Base-by-base conservation (phyloP, 2,797 vertebrate species). In the Typhlichthys subterraneus region DNA sequence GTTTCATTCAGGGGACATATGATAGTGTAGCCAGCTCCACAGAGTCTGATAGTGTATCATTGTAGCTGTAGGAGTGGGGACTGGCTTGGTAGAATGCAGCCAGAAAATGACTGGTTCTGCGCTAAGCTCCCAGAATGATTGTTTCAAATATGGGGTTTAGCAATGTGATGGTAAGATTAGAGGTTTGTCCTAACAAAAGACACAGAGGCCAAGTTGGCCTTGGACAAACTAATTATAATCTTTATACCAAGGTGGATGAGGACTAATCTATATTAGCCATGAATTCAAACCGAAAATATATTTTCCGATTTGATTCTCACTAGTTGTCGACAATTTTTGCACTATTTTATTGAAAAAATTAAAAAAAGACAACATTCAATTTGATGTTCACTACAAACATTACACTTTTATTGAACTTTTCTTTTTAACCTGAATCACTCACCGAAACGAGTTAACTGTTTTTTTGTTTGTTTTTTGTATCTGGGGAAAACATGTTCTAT, bases 391-490 rank as follows among this genome's bases (percentile, higher is more conserved):
- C 87, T 92, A 90, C 87, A 92, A 92, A 92, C 88, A 90, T 90
- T 85, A 91, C 88, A 91, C 85, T 82, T 90, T 92, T 90, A 91
- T 92, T 92, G 76, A 89, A 83, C 75, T 59, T 81, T 86, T 79
- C 80, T 87, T 83, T 85, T 85, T 12, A 53, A 55, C 86, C 87
- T 88, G 88, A 89, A 87, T 87, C 50, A 51, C 78, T 90, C 88
- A 91, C 89, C 91, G 88, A 91, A 89, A 89, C 80, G 73, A 86
- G 72, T 87, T 77, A 80, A 86, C 73, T 63, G 76, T 73, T 57
- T 50, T 15, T 63, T 62, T 53, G 71, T 80, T 50, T 75, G 80
- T 8, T 57, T 84, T 78, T 82, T 81, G 72, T 89, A 77, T 85
- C 85, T 72, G 78, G 84, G 82, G 83, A 78, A 87, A 83, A 91